A percentile compares a stretch with the other conserved stretches of the same genome.
phyloP scores from a whole-genome alignment of 2,888 invertebrate genomes.

The Theodoxus fluviatilis region DNA sequence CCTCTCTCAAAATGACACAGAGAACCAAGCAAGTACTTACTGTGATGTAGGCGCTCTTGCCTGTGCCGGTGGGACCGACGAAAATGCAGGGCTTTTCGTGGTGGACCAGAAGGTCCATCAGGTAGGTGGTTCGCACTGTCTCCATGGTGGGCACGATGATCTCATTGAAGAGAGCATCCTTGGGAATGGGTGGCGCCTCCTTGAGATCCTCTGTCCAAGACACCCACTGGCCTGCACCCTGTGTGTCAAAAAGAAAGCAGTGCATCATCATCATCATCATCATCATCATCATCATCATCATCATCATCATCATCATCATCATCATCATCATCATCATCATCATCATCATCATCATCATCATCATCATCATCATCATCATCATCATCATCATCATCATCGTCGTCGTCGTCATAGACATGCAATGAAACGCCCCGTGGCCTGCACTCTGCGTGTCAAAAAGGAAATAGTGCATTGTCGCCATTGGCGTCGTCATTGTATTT shows the following conservation, averaged over 20 bases:
- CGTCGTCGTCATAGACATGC: too few species aligned
- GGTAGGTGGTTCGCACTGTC: slow-evolving; percentile 81
- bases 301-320: too few species aligned
- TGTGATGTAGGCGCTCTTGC: slow-evolving; percentile 66
- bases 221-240: slow-evolving; percentile 83
- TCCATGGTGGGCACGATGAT: slow-evolving; percentile 93
- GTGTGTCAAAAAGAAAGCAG: not conserved
- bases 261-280: not conserved
- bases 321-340: too few species aligned
- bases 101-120: slow-evolving; percentile 80
- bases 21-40: too few species aligned
- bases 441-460: too few species aligned
- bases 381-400: too few species aligned
- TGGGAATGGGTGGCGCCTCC: slow-evolving; percentile 63
- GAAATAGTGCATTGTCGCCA: too few species aligned
- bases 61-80: slow-evolving; percentile 72
- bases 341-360: too few species aligned
- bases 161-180: slow-evolving; percentile 89
- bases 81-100: slow-evolving; percentile 85
- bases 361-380: too few species aligned
- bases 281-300: not conserved
- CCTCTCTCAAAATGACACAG: too few species aligned
- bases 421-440: too few species aligned
- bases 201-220: slow-evolving; percentile 86
- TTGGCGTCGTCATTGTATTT: too few species aligned